Evolutionary conservation across 2,113 vertebrate genomes (phyloP).

Genomic region (Probosciger aterrimus): DNA sequence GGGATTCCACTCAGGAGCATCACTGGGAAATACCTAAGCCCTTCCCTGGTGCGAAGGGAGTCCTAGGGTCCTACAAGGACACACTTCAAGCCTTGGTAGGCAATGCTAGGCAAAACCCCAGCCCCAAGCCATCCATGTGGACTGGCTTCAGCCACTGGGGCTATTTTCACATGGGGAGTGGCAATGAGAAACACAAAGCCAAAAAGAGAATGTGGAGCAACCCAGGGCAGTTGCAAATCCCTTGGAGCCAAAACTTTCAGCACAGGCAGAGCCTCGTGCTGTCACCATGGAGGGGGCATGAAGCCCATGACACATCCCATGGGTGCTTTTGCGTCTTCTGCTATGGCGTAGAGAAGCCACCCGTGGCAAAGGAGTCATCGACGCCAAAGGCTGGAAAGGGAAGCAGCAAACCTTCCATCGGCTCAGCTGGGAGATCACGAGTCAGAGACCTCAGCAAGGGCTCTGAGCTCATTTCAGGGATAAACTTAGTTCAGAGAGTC

Average conservation of each 20-base stretch:
- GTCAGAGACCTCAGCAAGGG: constrained; percentile 31
- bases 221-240: background rate
- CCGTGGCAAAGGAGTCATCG: background rate
- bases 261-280: background rate
- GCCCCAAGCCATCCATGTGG: rapidly evolving
- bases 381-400: background rate
- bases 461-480: constrained; percentile 56
- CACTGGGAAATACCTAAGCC: background rate
- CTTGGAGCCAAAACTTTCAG: background rate
- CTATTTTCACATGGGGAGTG: background rate
- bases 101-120: background rate
- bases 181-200: background rate
- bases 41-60: background rate
- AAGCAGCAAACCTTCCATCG: background rate
- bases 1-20: background rate
- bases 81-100: rapidly evolving
- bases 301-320: background rate
- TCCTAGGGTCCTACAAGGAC: background rate
- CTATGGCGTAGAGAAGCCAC: background rate
- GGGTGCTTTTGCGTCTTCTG: background rate
- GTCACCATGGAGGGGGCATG: background rate
- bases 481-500: constrained; percentile 55
- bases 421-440: background rate
- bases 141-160: rapidly evolving
- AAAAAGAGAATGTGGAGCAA: background rate